Percentiles rank a stretch among this genome's conserved stretches.
phyloP scores from a whole-genome alignment of 2,797 vertebrate species.

The Petrocephalus schoutedeni region DNA sequence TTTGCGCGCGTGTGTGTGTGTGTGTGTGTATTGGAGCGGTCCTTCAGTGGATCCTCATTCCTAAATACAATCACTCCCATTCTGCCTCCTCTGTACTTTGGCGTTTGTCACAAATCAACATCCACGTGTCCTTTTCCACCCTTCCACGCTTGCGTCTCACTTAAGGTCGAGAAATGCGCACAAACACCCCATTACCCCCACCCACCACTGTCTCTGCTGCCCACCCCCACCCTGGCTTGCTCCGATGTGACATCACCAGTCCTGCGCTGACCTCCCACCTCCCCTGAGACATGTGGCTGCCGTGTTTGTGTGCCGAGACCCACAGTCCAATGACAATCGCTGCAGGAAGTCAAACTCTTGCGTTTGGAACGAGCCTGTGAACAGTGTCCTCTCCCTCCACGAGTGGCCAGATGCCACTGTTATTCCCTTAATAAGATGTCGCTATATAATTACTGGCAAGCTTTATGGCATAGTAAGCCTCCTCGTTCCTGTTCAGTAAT shows the following conservation, averaged over 20 bases:
- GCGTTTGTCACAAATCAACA: background rate
- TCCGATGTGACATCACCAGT: constrained; percentile 32
- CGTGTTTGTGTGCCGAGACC: background rate
- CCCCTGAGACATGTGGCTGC: constrained; percentile 4
- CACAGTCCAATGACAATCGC: background rate
- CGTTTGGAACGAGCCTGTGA: background rate
- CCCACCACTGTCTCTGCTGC: constrained; percentile 30
- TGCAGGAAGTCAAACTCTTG: background rate
- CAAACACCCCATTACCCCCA: background rate
- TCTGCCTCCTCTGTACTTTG: background rate
- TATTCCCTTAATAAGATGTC: background rate
- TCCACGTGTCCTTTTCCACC: background rate
- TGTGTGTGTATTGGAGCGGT: constrained; percentile 11
- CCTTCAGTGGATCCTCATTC: background rate
- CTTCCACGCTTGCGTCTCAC: background rate
- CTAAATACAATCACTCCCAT: background rate
- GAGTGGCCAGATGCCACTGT: background rate
- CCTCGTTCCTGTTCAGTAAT: background rate
- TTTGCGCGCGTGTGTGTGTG: constrained; percentile 22
- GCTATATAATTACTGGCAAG: background rate
- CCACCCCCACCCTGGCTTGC: constrained; percentile 38
- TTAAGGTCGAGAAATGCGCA: background rate
- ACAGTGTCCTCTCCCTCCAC: background rate
- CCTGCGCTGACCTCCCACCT: background rate
- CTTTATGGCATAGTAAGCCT: background rate